These are phyloP conservation scores for Spongilla lacustris DNA, from an alignment of 37 sponge, comb jelly and placozoan genomes.

Conservation along the genomic window DNA sequence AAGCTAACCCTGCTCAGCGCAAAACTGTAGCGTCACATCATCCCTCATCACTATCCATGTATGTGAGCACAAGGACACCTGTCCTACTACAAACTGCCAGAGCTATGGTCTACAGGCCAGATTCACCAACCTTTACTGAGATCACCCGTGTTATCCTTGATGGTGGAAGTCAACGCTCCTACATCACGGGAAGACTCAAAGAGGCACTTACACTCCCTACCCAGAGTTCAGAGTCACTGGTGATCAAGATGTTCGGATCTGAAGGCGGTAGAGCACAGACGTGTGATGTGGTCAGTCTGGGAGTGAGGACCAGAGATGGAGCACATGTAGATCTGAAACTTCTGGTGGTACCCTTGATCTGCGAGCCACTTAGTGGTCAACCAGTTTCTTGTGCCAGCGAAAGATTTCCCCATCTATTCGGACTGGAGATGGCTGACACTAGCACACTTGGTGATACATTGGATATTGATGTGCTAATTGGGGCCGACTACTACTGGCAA, in stretches of 20 bases:
- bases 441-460: slow-evolving; percentile 4
- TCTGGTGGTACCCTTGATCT: slow-evolving; percentile 28
- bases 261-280: neutral
- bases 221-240: neutral
- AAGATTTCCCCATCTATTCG: slow-evolving; percentile 5
- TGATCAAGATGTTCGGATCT: slow-evolving; percentile 28
- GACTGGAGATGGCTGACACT: slow-evolving; percentile 31
- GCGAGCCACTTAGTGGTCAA: slow-evolving; percentile 31
- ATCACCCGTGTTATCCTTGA: no score
- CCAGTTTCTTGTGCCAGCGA: slow-evolving; percentile 11
- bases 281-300: slow-evolving; percentile 17
- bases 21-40: neutral
- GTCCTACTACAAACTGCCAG: slow-evolving; percentile 34
- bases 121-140: neutral
- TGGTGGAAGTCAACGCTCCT: slow-evolving; percentile 24
- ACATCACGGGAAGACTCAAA: slow-evolving; percentile 5
- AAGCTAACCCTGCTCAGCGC: neutral
- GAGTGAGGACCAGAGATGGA: slow-evolving; percentile 11
- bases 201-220: neutral
- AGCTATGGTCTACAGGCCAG: slow-evolving; percentile 15
- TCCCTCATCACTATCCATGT: slow-evolving; percentile 5
- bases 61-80: neutral
- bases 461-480: slow-evolving; percentile 11
- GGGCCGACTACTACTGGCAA: no score
- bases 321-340: neutral